Conservation (phyloP, 2,888 invertebrate genomes). For the Heliconius ismenius region DNA sequence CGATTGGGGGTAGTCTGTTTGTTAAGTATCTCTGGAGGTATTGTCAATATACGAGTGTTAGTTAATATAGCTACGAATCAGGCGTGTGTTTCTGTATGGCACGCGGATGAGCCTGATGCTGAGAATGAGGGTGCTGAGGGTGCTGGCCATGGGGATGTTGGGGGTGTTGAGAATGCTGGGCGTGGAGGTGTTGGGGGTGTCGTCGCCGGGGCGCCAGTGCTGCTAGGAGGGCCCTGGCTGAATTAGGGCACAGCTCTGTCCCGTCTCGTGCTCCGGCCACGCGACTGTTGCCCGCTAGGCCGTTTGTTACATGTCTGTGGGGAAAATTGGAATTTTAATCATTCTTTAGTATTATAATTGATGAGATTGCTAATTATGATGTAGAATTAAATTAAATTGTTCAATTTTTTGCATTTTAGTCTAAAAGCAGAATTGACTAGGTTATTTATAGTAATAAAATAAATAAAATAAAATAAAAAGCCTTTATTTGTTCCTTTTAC, state of each 20-base stretch:
- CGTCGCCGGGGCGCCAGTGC: constrained; percentile 49
- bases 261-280: constrained; percentile 83
- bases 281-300: constrained; percentile 80
- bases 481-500: no score
- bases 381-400: no score
- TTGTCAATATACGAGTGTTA: no score
- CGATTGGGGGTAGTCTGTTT: no score
- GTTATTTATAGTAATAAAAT: no score
- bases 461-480: no score
- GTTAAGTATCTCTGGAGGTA: no score
- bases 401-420: no score
- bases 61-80: constrained; percentile 25
- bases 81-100: constrained; percentile 52
- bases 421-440: no score
- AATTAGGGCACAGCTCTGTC: constrained; percentile 68
- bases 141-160: constrained; percentile 26
- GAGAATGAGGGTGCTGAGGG: neutral
- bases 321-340: no score
- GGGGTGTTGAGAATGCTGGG: constrained; percentile 36
- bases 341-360: no score
- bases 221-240: constrained; percentile 61
- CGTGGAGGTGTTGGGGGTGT: constrained; percentile 43
- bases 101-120: constrained; percentile 39
- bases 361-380: no score
- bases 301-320: constrained; percentile 79